Evolutionary conservation across 2,113 vertebrate genomes (phyloP).

Genomic region (Cephalopholis sonnerati): DNA sequence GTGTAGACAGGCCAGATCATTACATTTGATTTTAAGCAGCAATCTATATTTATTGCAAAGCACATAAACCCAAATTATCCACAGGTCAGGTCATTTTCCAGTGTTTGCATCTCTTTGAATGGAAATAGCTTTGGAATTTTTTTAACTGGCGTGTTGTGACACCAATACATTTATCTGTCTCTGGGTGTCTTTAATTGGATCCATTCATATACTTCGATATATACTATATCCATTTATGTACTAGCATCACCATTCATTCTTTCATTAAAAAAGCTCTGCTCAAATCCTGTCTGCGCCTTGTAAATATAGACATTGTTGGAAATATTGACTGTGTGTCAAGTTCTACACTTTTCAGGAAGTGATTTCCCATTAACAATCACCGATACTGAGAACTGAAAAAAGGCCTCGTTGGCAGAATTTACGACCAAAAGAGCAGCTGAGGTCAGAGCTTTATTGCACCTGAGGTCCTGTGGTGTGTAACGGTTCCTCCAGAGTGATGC

Average conservation of each 20-base stretch:
- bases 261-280: neutral
- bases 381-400: neutral
- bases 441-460: conserved; percentile 25
- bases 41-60: neutral
- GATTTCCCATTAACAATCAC: neutral
- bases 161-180: neutral
- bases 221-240: too few relatives aligned
- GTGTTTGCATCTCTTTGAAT: neutral
- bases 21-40: neutral
- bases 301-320: neutral
- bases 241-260: neutral
- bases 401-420: neutral
- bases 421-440: neutral
- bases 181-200: neutral
- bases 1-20: neutral
- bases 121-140: neutral
- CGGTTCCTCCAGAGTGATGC: conserved; percentile 5
- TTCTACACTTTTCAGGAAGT: neutral
- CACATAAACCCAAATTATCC: neutral
- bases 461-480: conserved; percentile 12
- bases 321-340: neutral
- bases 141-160: too few relatives aligned
- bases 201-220: too few relatives aligned
- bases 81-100: neutral
- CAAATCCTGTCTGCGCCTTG: neutral